phyloP scores from a whole-genome alignment of 2,797 vertebrate species.

The Spinus pinus region DNA sequence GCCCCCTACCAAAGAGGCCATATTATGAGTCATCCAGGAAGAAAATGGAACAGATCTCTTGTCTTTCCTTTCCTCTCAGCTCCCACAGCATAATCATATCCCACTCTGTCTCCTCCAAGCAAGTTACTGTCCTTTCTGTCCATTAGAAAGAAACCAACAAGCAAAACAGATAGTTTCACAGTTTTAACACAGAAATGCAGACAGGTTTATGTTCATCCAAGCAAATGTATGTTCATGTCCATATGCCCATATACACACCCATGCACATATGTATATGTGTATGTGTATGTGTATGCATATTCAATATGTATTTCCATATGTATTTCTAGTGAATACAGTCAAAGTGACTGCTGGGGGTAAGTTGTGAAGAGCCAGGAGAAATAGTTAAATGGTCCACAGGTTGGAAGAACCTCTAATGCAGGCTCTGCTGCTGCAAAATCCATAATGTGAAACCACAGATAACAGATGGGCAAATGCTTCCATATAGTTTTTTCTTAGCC shows the following conservation, averaged over 20 bases:
- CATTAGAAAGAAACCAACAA: background rate
- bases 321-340: background rate
- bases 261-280: accelerated
- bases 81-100: background rate
- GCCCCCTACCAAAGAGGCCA: background rate
- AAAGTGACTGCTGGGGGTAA: background rate
- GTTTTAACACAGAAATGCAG: background rate
- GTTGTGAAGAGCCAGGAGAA: background rate
- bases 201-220: background rate
- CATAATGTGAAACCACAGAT: background rate
- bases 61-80: background rate
- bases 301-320: background rate
- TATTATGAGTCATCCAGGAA: background rate
- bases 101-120: background rate
- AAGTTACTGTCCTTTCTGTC: background rate
- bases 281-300: accelerated
- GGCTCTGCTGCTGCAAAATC: background rate
- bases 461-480: background rate
- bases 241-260: background rate
- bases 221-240: background rate
- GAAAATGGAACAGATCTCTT: background rate
- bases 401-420: background rate
- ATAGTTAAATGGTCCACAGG: background rate
- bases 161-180: background rate
- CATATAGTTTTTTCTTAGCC: background rate